Base-by-base conservation (phyloP, 2,888 invertebrate genomes). In the Euplexia lucipara region DNA sequence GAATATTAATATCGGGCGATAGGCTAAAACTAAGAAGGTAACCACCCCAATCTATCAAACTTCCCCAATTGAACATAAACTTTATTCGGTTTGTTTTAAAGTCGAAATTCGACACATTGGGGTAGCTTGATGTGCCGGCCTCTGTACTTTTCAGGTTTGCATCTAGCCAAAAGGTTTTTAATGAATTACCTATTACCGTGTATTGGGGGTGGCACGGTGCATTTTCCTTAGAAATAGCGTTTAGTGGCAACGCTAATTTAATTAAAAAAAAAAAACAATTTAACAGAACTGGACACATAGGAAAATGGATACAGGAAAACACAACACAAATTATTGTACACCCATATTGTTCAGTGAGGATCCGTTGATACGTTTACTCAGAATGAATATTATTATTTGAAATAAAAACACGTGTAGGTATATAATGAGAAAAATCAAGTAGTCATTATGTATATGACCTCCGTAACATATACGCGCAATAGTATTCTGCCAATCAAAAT, bases 381-480 rank as follows among this genome's bases (percentile, higher is more conserved):
- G 20, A 16, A 58, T 64, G 14, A 47, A 54, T 49, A 39, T 61
- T 62, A 39, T 53, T 53, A 53, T 60, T 62, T 32, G 35, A 58
- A 66, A 61, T 61, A 57, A 51, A 61, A 47, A 65, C 39, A 61
- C 51, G 54, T 58, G 39, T 51, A 32, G 14, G 45, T 18, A 30
- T 44, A 20, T 37, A 47, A 47, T 53, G 14, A 34, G 18, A 56
- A 72, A 67, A 61, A 49, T 44, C 26, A 57, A 53, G 34, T 41
- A 42, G 16, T 54, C 58, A 61, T 74, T 64, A 61, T 58, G 42
- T 49, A 45, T 39, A 53, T 66, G 73, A 70, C 70, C 61, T 73
- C 45, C 32, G 16, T 30, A 39, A 41, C 22, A 45, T 41, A 60
- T n/a, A n/a, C n/a, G n/a, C 62, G 65, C 74, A 78, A 59, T 54